Evolutionary conservation across 2,888 invertebrate species (phyloP), one percentile per base, ranked within the genome.

Genomic region (Fissipunctia ypsillon): DNA sequence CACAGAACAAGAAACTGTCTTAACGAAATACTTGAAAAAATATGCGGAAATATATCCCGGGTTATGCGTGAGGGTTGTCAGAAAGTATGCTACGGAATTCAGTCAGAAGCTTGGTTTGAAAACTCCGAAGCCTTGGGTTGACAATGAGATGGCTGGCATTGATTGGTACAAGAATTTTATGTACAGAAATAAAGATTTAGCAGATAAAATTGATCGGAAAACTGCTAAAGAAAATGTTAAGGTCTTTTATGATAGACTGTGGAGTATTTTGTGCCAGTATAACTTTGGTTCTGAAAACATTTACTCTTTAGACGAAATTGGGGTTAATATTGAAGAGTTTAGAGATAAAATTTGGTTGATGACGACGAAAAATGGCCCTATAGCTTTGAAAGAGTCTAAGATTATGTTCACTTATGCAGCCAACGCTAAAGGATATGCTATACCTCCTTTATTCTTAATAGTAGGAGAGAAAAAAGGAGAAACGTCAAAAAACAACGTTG

Each of bases 101-200:
- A 48, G 56, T 12, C 31, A 25, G 0, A 64, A 50, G 4, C 10
- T 73, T 0, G 65, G 31, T 2, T 7, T 73, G 25, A 74, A 57
- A 16, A 41, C 64, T 0, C 73, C 73, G 0, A 73, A 50, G 6
- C 3, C 75, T 22, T 73, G 73, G 73, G 1, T 64, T 0, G 56
- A 35, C 0, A 64, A 64, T 0, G 12, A 28, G 1, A 64, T 48
- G 56, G 75, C 73, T 10, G 73, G 73, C 2, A 0, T 57, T 0
- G 73, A 73, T 31, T 73, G 73, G 73, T 64, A 50, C 16, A 74
- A 57, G 12, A 73, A 75, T 22, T 73, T 73, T 2, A 16, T 57
- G 2, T 50, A 10, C 6, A 74, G 63, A 16, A 64, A 73, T 43
- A 57, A 35, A 25, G 22, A 0, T 0, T 5, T 73, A 3, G 12